Evolutionary conservation across 2,113 vertebrate genomes (phyloP), one percentile per base, ranked within the genome.

Genomic region (Petrocephalus microphthalmus): DNA sequence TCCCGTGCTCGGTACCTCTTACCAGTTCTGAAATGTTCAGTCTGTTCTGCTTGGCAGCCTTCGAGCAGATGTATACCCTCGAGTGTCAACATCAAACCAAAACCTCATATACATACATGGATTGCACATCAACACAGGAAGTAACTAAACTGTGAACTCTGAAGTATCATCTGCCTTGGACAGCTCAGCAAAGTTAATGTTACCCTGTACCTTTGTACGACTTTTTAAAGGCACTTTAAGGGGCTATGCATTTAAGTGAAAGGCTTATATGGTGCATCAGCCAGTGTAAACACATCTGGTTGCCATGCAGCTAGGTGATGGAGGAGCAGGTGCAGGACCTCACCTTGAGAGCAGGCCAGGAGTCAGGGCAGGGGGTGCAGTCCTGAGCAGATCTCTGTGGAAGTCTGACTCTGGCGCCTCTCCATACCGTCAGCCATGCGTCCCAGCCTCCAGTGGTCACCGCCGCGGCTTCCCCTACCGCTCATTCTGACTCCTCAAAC

Each of bases 321-420:
- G 1, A 37, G 52, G 51, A 20, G 51, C 51, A 56, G 84, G 19
- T 57, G 54, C 8, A 57, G 33, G 20, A 64, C 13, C 85, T 86
- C 56, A 86, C 85, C 85, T 86, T 42, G 13, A 86, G 84, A 54
- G 84, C 54, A 64, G 85, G 57, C 19, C 56, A 22, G 56, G 6
- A 85, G 51, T 25, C 53, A 64, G 33, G 15, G 29, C 19, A n/a
- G 42, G 45, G 85, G 85, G 1, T 57, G 33, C 37, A 42, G 20
- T 86, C 56, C 85, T 11, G 29, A 60, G 37, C n/a, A 22, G 51
- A 15, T 86, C 49, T 54, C 51, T 8, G 81, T n/a, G 2, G 45
- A 5, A 5, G 37, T 85, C 22, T 22, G 56, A 86, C 29, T 20
- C 19, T 11, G 11, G 13, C 84, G 51, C n/a, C 0, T 54, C 51